Evolutionary conservation across 2,888 invertebrate species (phyloP).

Genomic region (Lydus trimaculatus): DNA sequence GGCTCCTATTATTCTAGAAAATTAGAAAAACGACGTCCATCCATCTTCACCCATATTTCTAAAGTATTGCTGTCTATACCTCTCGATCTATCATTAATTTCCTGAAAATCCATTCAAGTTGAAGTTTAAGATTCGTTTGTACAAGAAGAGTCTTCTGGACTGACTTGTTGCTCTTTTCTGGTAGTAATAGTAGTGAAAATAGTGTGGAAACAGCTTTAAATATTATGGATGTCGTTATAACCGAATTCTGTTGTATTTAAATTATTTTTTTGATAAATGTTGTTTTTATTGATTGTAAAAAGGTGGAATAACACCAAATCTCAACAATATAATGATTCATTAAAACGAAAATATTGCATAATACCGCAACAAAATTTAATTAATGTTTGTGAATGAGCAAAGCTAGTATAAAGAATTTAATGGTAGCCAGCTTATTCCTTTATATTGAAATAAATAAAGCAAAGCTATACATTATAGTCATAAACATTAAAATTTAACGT

Average conservation of each 20-base stretch:
- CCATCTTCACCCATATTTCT: neutral
- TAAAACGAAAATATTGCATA: neutral
- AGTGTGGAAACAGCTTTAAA: too few relatives aligned
- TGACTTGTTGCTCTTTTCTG: neutral
- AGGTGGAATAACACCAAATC: too few relatives aligned
- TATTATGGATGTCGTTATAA: too few relatives aligned
- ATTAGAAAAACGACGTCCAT: neutral
- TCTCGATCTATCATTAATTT: neutral
- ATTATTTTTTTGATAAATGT: too few relatives aligned
- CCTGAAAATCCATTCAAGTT: neutral
- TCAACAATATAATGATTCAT: neutral
- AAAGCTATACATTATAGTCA: neutral
- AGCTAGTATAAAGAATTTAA: neutral
- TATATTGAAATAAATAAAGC: neutral
- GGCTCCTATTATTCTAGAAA: neutral
- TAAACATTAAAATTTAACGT: slow-evolving; percentile 3
- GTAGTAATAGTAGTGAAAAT: too few relatives aligned
- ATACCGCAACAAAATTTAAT: neutral
- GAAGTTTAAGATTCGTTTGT: neutral
- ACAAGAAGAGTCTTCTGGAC: neutral
- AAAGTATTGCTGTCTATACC: neutral
- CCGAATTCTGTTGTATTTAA: too few relatives aligned
- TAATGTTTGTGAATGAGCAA: neutral
- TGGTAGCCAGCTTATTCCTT: neutral
- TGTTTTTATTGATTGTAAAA: too few relatives aligned